phyloP scores from a whole-genome alignment of 2,888 invertebrate species.

The Tethea ocularis region DNA sequence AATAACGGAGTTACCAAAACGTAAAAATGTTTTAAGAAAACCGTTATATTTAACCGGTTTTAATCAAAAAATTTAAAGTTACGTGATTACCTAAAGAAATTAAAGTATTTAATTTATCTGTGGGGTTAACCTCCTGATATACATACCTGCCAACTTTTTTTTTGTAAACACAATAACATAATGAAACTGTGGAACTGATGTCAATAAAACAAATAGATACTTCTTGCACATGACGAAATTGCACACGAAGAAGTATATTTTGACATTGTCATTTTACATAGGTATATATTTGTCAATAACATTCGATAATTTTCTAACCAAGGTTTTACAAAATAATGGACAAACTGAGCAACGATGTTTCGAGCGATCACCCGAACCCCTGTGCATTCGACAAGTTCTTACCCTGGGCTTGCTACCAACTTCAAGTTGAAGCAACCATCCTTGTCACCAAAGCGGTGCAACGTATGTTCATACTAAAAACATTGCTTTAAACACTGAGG shows the following conservation, averaged over 20 bases:
- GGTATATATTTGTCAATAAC: background rate
- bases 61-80: too few species aligned
- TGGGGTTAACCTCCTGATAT: too few species aligned
- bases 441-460: conserved; percentile 33
- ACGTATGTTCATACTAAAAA: conserved; percentile 31
- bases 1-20: too few species aligned
- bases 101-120: too few species aligned
- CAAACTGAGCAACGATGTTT: background rate
- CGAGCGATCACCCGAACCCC: conserved; percentile 16
- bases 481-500: background rate
- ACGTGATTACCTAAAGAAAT: too few species aligned
- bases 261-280: background rate
- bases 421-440: conserved; percentile 32
- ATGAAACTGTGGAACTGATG: too few species aligned
- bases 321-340: conserved; percentile 4
- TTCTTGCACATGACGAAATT: background rate
- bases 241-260: background rate
- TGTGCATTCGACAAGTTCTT: conserved; percentile 43
- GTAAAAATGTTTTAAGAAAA: too few species aligned
- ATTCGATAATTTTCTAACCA: conserved; percentile 7
- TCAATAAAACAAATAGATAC: too few species aligned
- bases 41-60: too few species aligned
- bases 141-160: too few species aligned
- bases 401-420: conserved; percentile 54
- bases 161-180: too few species aligned